Evolutionary conservation across 2,888 invertebrate genomes (phyloP), one percentile per base, ranked within the genome.

Genomic region (Dendrolimus houi): DNA sequence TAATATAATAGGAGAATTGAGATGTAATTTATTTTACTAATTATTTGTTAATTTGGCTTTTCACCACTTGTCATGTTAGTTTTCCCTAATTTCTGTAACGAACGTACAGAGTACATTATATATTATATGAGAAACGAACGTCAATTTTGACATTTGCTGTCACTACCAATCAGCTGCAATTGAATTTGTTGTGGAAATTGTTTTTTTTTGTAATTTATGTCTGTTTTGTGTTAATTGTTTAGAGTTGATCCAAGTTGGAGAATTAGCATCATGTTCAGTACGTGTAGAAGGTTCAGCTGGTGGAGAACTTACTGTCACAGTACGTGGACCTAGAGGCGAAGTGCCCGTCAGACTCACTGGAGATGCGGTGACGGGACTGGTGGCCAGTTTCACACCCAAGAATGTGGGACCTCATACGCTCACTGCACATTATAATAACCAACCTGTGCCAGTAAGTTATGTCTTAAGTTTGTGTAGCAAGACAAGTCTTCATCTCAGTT

Each of bases 371-470:
- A 94, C 95, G 17, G 97, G 97, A 2, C 95, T 98, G 72, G 95
- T 96, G 0, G 96, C 97, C 47, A 96, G 98, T 80, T 99, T 98
- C 79, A 96, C 96, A 41, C 98, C 99, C 1, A 93, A 93, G 60
- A 95, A 96, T 83, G 98, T 99, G n/a, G 99, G 98, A 57, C 96
- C 97, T 0, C 97, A 98, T 79, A 95, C 96, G 52, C 95, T 98
- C 56, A 96, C 95, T 61, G 97, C 98, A 17, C 96, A 97, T 79
- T 98, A 98, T 80, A 98, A 97, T 80, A 96, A 95, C 54, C 94
- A 96, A 75, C 95, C 96, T 2, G 95, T 98, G 9, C 95, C 94
- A 55, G 91, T 91, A 68, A 70, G 79, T 72, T 62, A 17, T 54
- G 47, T 47, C 1, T 12, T 57, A 47, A 17, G 2, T 17, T 17